Base-by-base conservation (phyloP, 1,140 invertebrate genomes). In the Dreissena rostriformis region DNA sequence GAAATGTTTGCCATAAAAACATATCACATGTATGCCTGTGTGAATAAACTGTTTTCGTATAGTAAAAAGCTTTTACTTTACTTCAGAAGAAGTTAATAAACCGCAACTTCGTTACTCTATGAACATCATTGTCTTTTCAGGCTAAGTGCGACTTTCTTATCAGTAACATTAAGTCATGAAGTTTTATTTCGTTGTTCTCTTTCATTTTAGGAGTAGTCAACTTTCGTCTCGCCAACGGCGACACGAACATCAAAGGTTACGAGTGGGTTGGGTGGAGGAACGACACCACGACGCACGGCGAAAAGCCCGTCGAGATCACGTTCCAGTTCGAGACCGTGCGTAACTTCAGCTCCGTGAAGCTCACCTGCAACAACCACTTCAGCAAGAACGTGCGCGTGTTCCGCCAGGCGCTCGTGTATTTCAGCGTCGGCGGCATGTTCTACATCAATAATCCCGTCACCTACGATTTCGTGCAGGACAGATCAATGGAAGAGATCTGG, bases 191-290 rank as follows among this genome's bases (percentile, higher is more conserved):
- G 39, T 39, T 39, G 39, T 39, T 39, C 39, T 5, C 39, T 39
- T 39, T 39, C 39, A 39, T 95, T 86, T 95, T 94, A 85, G 97
- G 97, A 65, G 95, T 95, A n/a, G 96, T 96, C 83, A 96, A 97
- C 92, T 97, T 97, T 92, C 95, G 96, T 87, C 93, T 95, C n/a
- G 96, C 96, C 92, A 95, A 95, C 71, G 94, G 94, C 87, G 96
- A 95, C 77, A 94, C 95, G 85, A 96, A 96, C 57, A 96, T 93
- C 86, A 89, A 94, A 95, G 97, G 96, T 52, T 96, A 96, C 67
- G 96, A 96, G 57, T 98, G 98, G 98, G 96, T 98, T 12, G 97
- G 97, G 0, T 98, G 98, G 97, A 95, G 96, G 84, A 98, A 98
- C 93, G 97, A 98, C 87, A 72, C 86, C 93, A 96, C 97, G 87